Percentiles rank a stretch among this genome's conserved stretches.
phyloP scores from a whole-genome alignment of 2,888 invertebrate genomes.

The Argyra leucocephala region DNA sequence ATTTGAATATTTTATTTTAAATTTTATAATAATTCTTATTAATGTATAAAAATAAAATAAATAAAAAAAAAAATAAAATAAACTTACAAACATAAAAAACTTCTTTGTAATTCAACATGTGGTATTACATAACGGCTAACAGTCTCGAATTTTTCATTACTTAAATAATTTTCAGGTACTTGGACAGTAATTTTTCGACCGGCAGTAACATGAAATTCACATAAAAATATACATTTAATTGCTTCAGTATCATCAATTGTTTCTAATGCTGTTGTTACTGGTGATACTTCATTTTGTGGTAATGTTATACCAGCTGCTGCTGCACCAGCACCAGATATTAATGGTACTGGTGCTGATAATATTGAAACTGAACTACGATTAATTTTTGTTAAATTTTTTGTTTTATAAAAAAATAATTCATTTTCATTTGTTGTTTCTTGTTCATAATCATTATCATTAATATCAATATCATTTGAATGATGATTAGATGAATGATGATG shows the following conservation, averaged over 20 bases:
- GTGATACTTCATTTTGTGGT: slow-evolving; percentile 3
- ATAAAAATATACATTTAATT: slow-evolving; percentile 68
- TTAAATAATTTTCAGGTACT: slow-evolving; percentile 68
- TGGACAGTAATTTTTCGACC: slow-evolving; percentile 72
- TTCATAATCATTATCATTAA: not conserved
- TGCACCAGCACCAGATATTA: slow-evolving; percentile 1
- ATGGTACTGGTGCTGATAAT: not conserved
- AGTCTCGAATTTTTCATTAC: slow-evolving; percentile 72
- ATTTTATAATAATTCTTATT: too few species aligned
- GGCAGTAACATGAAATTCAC: slow-evolving; percentile 65
- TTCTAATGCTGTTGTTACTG: not conserved
- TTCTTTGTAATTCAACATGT: slow-evolving; percentile 67
- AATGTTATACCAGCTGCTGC: not conserved
- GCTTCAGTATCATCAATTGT: slow-evolving; percentile 44
- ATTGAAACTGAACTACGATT: slow-evolving; percentile 1
- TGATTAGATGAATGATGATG: not conserved
- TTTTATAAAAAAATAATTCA: slow-evolving; percentile 4
- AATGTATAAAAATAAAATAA: too few species aligned
- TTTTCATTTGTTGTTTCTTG: not conserved
- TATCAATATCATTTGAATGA: slow-evolving; percentile 2
- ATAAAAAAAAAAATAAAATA: not conserved
- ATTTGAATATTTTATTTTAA: too few species aligned
- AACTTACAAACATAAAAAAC: slow-evolving; percentile 70
- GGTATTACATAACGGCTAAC: slow-evolving; percentile 77
- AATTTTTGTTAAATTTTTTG: slow-evolving; percentile 1